Conservation (phyloP, 2,113 vertebrate species). For the Xiphophorus maculatus region DNA sequence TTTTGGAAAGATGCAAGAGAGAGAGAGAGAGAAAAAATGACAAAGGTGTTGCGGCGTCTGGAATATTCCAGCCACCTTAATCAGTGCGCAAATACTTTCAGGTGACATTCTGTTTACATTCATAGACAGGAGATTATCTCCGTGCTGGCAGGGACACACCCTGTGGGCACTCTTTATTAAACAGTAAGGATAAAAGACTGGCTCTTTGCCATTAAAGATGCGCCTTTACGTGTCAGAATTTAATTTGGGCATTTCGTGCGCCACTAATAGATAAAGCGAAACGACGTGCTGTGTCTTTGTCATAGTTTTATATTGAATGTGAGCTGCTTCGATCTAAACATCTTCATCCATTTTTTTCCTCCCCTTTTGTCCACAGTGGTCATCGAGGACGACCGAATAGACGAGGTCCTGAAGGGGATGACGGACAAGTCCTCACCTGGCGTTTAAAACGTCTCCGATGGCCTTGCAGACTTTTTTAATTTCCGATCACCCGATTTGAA, state of each 20-base stretch:
- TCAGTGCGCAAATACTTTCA: background rate
- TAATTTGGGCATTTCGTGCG: background rate
- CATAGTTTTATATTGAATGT: background rate
- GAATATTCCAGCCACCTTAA: background rate
- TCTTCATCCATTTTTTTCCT: background rate
- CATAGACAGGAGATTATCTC: conserved; percentile 16
- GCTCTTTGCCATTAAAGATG: conserved; percentile 27
- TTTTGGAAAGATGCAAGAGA: background rate
- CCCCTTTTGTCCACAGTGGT: conserved; percentile 84
- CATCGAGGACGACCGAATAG: conserved; percentile 99
- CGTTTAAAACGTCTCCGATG: conserved; percentile 85
- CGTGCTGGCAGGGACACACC: conserved; percentile 50
- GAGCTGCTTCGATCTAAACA: conserved; percentile 14
- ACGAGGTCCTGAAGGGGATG: conserved; percentile 98
- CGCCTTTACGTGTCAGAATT: background rate
- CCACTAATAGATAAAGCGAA: background rate
- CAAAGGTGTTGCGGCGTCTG: background rate
- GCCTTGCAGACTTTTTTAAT: conserved; percentile 85
- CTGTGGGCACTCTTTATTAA: conserved; percentile 13
- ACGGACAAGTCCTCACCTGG: conserved; percentile 95
- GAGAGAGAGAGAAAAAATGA: background rate
- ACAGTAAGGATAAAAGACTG: conserved; percentile 1
- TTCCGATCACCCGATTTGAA: conserved; percentile 85
- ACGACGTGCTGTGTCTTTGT: background rate
- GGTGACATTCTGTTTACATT: conserved; percentile 41